A percentile compares a stretch with the other conserved stretches of the same genome.
Evolutionary conservation across 2,888 invertebrate species (phyloP).

Genomic region (Tetanocera ferruginea): DNA sequence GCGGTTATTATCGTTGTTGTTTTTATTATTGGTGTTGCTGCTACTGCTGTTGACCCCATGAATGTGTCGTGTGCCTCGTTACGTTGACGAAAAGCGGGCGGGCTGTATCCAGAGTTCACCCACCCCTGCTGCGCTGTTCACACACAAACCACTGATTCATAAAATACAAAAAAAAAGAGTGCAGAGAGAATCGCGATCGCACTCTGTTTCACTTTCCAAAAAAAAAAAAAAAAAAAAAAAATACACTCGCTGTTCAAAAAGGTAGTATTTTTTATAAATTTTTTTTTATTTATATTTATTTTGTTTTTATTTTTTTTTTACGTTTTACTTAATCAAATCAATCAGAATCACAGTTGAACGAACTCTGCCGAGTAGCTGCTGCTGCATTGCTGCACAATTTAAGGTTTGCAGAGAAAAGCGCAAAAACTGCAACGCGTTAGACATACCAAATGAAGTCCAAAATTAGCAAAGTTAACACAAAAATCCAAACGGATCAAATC

Average conservation of each 20-base stretch:
- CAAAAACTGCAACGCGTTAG: constrained; percentile 7
- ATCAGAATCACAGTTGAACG: constrained; percentile 29
- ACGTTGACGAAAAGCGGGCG: constrained; percentile 33
- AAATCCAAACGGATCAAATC: neutral
- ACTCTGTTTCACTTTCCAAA: neutral
- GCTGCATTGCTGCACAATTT: neutral
- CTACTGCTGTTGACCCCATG: constrained; percentile 43
- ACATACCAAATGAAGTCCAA: constrained; percentile 3
- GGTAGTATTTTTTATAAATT: too few species aligned
- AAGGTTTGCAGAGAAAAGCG: neutral
- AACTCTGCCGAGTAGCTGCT: neutral
- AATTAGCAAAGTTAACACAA: neutral
- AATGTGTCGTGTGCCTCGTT: constrained; percentile 39
- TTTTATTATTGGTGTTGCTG: constrained; percentile 18
- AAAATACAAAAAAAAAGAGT: neutral
- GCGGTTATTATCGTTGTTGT: neutral
- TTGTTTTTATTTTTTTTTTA: neutral
- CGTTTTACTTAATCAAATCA: constrained; percentile 8
- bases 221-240: neutral
- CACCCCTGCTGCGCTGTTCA: constrained; percentile 24
- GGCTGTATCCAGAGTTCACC: constrained; percentile 29
- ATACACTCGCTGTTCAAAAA: neutral
- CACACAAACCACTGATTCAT: constrained; percentile 29
- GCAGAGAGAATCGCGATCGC: neutral
- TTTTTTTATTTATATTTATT: too few species aligned